These are phyloP conservation scores for Babylonia areolata DNA, from an alignment of 1,140 invertebrate species.

Conservation along the genomic window DNA sequence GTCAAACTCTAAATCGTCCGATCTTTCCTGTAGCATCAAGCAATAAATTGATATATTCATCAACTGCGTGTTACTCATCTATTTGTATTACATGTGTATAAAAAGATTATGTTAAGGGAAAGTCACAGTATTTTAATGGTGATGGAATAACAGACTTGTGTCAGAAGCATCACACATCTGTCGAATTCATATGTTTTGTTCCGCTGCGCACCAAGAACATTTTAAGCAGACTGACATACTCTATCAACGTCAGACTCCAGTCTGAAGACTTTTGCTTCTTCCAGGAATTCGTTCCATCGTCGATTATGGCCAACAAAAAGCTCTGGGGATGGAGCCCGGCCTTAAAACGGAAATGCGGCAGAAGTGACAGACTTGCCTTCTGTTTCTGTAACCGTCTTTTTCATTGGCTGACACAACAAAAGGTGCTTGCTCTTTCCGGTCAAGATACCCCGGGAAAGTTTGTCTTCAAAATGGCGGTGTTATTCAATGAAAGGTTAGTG, in stretches of 20 bases:
- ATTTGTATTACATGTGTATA: no score
- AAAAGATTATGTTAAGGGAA: no score
- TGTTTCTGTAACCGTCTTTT: neutral
- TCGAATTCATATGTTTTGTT: no score
- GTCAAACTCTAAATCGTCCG: no score
- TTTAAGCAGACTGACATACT: neutral
- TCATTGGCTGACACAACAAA: slow-evolving; percentile 2
- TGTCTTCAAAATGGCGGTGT: slow-evolving; percentile 22
- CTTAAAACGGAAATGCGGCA: slow-evolving; percentile 30
- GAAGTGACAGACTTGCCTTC: neutral
- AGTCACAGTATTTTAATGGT: no score
- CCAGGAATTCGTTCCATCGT: neutral
- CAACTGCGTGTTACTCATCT: no score
- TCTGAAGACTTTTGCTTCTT: neutral
- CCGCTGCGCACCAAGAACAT: neutral
- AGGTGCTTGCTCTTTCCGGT: slow-evolving; percentile 1
- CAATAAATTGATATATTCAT: no score
- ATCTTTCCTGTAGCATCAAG: no score
- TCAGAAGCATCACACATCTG: no score
- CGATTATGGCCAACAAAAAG: neutral
- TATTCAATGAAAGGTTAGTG: neutral
- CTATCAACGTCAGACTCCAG: neutral
- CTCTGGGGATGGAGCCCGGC: neutral
- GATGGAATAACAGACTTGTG: neutral
- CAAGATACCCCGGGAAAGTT: slow-evolving; percentile 39